phyloP scores from a whole-genome alignment of 1,140 invertebrate genomes.

The Nephotettix cincticeps region DNA sequence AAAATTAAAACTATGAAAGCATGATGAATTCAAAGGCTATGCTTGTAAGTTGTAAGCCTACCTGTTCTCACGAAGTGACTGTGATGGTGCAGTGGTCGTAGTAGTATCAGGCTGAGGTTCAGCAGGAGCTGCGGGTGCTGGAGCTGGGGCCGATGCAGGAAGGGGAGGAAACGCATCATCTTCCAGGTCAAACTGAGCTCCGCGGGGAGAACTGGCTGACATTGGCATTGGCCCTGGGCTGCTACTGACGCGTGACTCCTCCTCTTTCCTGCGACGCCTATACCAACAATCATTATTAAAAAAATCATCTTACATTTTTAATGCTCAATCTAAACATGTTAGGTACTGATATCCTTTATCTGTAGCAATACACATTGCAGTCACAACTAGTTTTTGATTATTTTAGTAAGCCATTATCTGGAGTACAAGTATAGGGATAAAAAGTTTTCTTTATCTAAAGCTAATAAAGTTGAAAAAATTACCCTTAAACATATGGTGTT shows the following conservation, averaged over 20 bases:
- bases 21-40: background rate
- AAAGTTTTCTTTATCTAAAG: too few species aligned
- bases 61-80: conserved; percentile 41
- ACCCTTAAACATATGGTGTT: too few species aligned
- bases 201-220: conserved; percentile 33
- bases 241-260: conserved; percentile 39
- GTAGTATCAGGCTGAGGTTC: background rate
- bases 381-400: background rate
- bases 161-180: conserved; percentile 80
- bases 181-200: conserved; percentile 75
- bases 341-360: too few species aligned
- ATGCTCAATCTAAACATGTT: too few species aligned
- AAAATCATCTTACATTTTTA: too few species aligned
- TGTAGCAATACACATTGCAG: background rate
- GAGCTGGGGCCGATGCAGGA: conserved; percentile 54
- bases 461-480: too few species aligned
- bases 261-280: conserved; percentile 50
- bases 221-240: background rate
- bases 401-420: too few species aligned
- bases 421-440: too few species aligned
- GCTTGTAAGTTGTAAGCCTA: too few species aligned
- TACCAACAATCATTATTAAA: too few species aligned
- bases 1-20: too few species aligned
- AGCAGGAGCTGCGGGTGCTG: conserved; percentile 57
- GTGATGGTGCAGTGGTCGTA: conserved; percentile 39